These are phyloP conservation scores for Cirrhinus mrigala DNA, from an alignment of 2,797 vertebrate species.

Conservation along the genomic window DNA sequence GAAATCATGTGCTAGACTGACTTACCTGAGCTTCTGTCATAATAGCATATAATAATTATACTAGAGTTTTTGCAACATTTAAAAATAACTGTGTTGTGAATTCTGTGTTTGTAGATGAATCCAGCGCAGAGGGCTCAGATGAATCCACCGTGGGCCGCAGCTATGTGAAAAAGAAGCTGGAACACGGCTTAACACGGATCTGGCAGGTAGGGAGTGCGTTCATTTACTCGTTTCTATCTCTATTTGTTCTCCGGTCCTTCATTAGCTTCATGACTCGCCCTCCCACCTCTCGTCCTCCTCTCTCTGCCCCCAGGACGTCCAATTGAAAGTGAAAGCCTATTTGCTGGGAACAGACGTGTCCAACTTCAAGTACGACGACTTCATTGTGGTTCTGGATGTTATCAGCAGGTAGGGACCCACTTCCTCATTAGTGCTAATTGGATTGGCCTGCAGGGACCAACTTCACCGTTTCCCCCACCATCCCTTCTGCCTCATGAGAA, in stretches of 20 bases:
- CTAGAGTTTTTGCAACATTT: not conserved
- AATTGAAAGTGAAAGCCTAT: conserved; percentile 97
- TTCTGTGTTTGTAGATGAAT: conserved; percentile 79
- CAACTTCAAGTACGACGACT: conserved; percentile 98
- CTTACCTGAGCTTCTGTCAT: not conserved
- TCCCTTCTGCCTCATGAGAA: conserved; percentile 24
- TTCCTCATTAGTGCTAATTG: conserved; percentile 65
- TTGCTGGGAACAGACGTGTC: conserved; percentile 98
- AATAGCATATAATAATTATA: not conserved
- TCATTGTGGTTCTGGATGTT: conserved; percentile 98
- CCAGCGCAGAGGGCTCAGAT: conserved; percentile 77
- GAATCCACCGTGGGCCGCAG: conserved; percentile 90
- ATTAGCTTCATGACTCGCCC: conserved; percentile 1
- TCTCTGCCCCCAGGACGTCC: conserved; percentile 88
- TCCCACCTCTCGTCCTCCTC: not conserved
- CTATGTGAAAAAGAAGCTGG: conserved; percentile 97
- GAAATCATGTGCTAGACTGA: not conserved
- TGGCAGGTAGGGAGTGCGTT: conserved; percentile 87
- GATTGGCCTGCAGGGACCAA: conserved; percentile 28
- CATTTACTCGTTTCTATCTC: not conserved
- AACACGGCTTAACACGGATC: conserved; percentile 94
- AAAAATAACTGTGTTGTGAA: conserved; percentile 18
- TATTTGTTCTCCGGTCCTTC: not conserved
- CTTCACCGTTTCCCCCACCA: not conserved
- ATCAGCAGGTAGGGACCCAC: conserved; percentile 88